Evolutionary conservation across 2,797 vertebrate genomes (phyloP).

Genomic region (Sciaenops ocellatus): DNA sequence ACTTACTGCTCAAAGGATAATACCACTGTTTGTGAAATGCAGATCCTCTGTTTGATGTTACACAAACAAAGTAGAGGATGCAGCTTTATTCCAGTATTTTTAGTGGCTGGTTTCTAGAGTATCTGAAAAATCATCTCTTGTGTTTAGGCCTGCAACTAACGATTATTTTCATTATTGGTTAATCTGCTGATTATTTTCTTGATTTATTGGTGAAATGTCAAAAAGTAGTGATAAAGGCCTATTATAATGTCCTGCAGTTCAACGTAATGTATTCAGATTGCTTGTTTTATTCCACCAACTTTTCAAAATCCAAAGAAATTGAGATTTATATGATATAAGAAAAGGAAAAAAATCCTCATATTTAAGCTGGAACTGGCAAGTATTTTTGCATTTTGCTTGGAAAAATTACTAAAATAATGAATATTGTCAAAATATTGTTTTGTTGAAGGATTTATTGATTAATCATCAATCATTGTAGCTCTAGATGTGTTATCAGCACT

Average conservation of each 20-base stretch:
- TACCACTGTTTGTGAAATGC: constrained; percentile 39
- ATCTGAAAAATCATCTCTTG: constrained; percentile 2
- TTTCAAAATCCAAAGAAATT: neutral
- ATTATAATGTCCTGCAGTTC: neutral
- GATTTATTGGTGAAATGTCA: neutral
- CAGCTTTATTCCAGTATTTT: constrained; percentile 21
- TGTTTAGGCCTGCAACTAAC: neutral
- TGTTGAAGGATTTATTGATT: neutral
- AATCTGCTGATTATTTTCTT: constrained; percentile 2
- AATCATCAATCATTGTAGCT: neutral
- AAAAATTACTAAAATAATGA: neutral
- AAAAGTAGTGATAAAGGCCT: neutral
- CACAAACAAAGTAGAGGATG: neutral
- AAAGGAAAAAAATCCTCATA: neutral
- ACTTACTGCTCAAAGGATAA: constrained; percentile 36
- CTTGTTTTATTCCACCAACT: neutral
- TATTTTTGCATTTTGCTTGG: neutral
- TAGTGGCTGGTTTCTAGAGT: neutral
- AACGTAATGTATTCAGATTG: neutral
- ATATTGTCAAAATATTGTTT: constrained; percentile 1
- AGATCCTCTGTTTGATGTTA: constrained; percentile 24
- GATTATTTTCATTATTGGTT: neutral
- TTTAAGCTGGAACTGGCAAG: neutral
- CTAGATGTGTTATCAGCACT: neutral
- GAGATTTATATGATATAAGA: constrained; percentile 4